Conservation (phyloP, 2,113 vertebrate species). For the Syngnathus scovelli region DNA sequence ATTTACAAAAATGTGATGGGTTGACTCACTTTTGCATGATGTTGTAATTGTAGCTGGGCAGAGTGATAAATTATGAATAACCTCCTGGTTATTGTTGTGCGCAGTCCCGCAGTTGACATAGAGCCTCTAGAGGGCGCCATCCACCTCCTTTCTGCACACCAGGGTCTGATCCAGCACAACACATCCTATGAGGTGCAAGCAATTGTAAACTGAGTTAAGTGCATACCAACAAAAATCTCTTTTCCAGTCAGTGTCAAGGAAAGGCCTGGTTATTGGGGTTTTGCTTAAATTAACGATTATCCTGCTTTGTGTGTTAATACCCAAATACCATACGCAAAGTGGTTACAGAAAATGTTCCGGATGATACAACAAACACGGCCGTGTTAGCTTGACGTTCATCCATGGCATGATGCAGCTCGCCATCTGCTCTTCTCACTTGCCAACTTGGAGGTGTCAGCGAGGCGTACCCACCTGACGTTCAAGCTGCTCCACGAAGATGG, state of each 20-base stretch:
- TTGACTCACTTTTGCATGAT: no score
- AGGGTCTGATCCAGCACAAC: conserved; percentile 53
- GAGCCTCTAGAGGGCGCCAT: conserved; percentile 62
- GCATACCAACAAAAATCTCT: neutral
- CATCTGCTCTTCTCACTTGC: neutral
- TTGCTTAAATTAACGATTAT: no score
- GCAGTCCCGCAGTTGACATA: conserved; percentile 27
- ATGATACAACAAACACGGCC: neutral
- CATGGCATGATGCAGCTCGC: neutral
- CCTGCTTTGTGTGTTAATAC: no score
- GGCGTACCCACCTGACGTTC: neutral
- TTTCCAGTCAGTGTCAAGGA: no score
- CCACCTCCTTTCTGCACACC: conserved; percentile 47
- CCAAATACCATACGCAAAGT: no score
- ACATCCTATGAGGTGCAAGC: neutral
- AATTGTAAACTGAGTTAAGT: neutral
- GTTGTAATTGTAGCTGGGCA: no score
- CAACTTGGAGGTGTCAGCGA: conserved; percentile 2
- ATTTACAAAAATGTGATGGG: neutral
- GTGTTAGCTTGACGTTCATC: neutral
- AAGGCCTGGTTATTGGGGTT: no score
- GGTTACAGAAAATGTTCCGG: neutral
- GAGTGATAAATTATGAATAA: no score
- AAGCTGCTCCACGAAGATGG: neutral
- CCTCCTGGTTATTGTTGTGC: conserved; percentile 11